Conservation (phyloP, 2,113 vertebrate genomes). For the Corythaixoides concolor region DNA sequence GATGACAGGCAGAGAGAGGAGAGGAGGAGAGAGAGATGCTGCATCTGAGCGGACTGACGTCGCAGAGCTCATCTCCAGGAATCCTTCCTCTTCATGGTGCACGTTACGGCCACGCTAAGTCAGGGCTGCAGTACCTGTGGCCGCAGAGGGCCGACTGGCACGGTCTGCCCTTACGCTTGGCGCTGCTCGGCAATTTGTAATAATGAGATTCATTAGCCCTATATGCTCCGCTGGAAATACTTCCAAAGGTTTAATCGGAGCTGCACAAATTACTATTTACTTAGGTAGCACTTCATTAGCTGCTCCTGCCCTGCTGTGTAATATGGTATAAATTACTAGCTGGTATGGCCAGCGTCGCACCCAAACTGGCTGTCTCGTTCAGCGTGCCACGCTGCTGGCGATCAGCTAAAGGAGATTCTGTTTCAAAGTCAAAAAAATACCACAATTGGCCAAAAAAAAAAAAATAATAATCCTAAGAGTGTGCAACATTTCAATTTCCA, state of each 20-base stretch:
- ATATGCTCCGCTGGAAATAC: background rate
- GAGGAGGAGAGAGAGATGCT: background rate
- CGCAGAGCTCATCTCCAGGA: background rate
- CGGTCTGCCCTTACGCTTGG: background rate
- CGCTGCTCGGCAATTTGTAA: background rate
- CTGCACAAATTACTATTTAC: constrained; percentile 23
- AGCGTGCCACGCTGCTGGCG: rapidly evolving
- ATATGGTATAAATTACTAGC: background rate
- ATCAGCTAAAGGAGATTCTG: background rate
- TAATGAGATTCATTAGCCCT: constrained; percentile 6
- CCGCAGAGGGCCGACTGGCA: background rate
- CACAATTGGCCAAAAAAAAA: background rate
- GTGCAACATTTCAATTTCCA: background rate
- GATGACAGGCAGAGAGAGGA: background rate
- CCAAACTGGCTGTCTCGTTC: background rate
- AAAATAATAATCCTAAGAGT: background rate
- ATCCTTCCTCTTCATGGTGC: background rate
- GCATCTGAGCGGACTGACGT: background rate
- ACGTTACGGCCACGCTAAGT: background rate
- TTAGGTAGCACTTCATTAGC: constrained; percentile 35
- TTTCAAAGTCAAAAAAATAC: background rate
- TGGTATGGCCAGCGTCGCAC: background rate
- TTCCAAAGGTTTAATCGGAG: constrained; percentile 6
- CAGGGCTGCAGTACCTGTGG: background rate
- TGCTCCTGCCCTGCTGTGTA: constrained; percentile 27